Percentiles rank a stretch among this genome's conserved stretches.
phyloP scores from a whole-genome alignment of 2,113 vertebrate species.

The Hyla sarda region DNA sequence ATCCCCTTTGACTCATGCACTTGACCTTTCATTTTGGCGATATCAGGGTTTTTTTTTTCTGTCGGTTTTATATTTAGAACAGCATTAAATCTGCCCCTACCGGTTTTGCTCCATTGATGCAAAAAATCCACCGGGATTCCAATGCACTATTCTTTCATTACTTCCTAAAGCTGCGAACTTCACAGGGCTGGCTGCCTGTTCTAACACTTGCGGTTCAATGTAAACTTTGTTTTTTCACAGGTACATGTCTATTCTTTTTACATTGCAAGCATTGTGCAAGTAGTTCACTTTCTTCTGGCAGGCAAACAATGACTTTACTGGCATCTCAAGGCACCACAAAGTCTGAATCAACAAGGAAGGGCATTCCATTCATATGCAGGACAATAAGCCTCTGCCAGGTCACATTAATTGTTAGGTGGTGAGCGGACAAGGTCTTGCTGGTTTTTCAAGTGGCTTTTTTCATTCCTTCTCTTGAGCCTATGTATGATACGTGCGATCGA shows the following conservation, averaged over 20 bases:
- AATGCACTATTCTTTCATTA: not conserved
- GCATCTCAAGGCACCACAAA: slow-evolving; percentile 45
- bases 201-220: slow-evolving; percentile 1
- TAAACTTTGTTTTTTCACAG: slow-evolving; percentile 22
- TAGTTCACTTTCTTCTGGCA: slow-evolving; percentile 20
- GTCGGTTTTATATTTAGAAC: slow-evolving; percentile 3
- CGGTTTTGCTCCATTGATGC: slow-evolving; percentile 1
- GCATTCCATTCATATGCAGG: slow-evolving; percentile 43
- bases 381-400: slow-evolving; percentile 11
- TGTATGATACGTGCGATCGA: not conserved
- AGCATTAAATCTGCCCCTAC: not conserved
- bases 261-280: slow-evolving; percentile 23
- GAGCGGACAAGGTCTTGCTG: slow-evolving; percentile 6
- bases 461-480: not conserved
- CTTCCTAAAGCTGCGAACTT: not conserved
- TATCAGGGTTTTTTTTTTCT: not conserved
- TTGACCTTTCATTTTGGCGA: not conserved
- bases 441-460: not conserved
- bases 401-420: slow-evolving; percentile 22
- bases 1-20: not conserved
- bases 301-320: slow-evolving; percentile 40
- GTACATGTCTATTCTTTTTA: slow-evolving; percentile 30
- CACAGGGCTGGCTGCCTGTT: not conserved
- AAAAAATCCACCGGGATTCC: not conserved
- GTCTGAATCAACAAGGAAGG: slow-evolving; percentile 53